Percentiles rank a stretch among this genome's conserved stretches.
Evolutionary conservation across 30 jellyfish, hydroid and myxozoan species (phyloP).

Genomic region (Clytia hemisphaerica): DNA sequence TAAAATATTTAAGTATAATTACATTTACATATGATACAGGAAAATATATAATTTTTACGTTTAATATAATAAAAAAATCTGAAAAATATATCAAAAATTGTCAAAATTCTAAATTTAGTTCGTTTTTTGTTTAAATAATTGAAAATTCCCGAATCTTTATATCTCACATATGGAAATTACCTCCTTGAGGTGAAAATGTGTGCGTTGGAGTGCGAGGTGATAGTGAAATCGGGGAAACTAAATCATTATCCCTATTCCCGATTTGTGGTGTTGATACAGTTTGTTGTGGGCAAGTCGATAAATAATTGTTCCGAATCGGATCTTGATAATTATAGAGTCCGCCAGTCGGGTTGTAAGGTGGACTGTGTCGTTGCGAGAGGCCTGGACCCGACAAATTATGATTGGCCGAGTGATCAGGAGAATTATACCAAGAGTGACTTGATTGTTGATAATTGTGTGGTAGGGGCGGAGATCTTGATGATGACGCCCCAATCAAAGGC

Average conservation of each 20-base stretch:
- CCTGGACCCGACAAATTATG: not conserved
- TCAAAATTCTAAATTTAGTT: no score
- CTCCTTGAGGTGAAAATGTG: constrained; percentile 19
- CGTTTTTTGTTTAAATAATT: no score
- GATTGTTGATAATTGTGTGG: constrained; percentile 19
- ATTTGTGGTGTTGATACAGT: not conserved
- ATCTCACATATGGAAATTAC: not conserved
- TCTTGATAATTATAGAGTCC: constrained; percentile 12
- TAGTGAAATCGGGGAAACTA: constrained; percentile 18
- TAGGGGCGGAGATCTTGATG: constrained; percentile 10
- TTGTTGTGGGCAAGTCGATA: constrained; percentile 6
- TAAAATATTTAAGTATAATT: no score
- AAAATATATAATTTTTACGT: no score
- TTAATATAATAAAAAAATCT: no score
- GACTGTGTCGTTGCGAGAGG: constrained; percentile 28
- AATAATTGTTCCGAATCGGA: constrained; percentile 6
- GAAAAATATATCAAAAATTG: no score
- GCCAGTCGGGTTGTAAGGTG: constrained; percentile 29
- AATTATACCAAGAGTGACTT: constrained; percentile 24
- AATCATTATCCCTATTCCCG: constrained; percentile 8
- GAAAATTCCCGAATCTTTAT: no score
- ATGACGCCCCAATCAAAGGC: not conserved
- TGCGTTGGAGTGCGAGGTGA: constrained; percentile 27
- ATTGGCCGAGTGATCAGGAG: no score
- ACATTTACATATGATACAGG: no score